phyloP scores from a whole-genome alignment of 1,140 invertebrate genomes.

The Lepidurus packardi region DNA sequence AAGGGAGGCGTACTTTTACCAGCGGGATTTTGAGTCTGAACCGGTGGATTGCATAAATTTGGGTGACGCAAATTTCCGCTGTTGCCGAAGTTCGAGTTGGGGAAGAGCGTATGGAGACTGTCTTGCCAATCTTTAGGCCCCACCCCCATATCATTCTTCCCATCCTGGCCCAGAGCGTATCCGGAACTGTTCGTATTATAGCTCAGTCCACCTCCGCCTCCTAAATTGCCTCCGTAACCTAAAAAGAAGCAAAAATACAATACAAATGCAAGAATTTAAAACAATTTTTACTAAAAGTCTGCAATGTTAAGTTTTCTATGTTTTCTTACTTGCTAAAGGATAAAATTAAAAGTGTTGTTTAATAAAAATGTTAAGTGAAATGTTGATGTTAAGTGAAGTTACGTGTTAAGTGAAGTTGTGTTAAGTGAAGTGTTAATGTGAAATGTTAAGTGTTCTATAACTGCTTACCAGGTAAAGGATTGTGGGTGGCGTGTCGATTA shows the following conservation, averaged over 20 bases:
- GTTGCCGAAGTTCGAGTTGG: conserved; percentile 50
- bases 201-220: conserved; percentile 26
- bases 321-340: conserved; percentile 14
- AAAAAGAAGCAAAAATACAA: conserved; percentile 27
- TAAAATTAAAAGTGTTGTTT: not conserved
- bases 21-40: not conserved
- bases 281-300: not conserved
- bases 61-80: conserved; percentile 24
- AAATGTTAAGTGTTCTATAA: not conserved
- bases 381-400: too few species aligned
- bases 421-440: not conserved
- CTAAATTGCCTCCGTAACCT: conserved; percentile 30
- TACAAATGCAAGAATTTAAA: not conserved
- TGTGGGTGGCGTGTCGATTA: conserved; percentile 35
- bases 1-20: not conserved
- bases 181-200: not conserved
- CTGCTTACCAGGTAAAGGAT: conserved; percentile 10
- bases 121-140: conserved; percentile 48
- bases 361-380: too few species aligned
- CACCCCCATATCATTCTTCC: not conserved
- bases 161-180: conserved; percentile 23
- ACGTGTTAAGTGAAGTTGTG: not conserved
- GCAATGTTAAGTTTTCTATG: not conserved
- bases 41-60: conserved; percentile 16
- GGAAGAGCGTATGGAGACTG: conserved; percentile 47